Base-by-base conservation (phyloP, 2,888 invertebrate species). In the Tinea trinotella region DNA sequence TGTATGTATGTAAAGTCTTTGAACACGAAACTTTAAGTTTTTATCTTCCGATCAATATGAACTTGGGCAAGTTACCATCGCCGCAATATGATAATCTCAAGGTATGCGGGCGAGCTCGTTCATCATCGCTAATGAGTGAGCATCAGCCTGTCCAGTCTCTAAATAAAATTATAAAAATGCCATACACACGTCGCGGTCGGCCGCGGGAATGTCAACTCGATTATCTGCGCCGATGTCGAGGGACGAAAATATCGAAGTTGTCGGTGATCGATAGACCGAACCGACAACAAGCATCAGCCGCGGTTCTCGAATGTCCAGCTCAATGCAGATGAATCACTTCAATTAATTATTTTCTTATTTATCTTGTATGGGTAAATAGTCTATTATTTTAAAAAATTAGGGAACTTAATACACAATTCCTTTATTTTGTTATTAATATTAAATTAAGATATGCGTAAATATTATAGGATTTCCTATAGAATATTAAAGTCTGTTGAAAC, bases 111-210 rank as follows among this genome's bases (percentile, higher is more conserved):
- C 64, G 61, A 61, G 63, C 71, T 75, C 76, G 75, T 79, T 74
- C 81, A 83, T 84, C 81, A 81, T 78, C 69, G 65, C 71, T 78
- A 77, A 81, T 77, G 72, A 76, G 73, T 35, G 50, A 20, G 19
- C 24, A 52, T 49, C 36, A 18, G 17, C 7, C 50, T 17, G 44
- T 17, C 17, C 49, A 13, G 35, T 12, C 56, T 66, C 74, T 71
- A 70, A 76, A 73, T 72, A 74, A 74, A 70, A 73, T 68, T 69
- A 59, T 54, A 57, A 61, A 61, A 68, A 68, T 53, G 13, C 22
- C 22, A 71, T 71, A 63, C 63, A 61, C 53, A 40, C 52, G 52
- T 35, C 35, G 48, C 40, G 40, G 24, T 49, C 20, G 19, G 17
- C 49, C 19, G 44, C 57, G 64, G 65, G 63, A 71, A 54, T 66